These are phyloP conservation scores for Anas platyrhynchos DNA, from an alignment of 2,113 vertebrate species.

Conservation along the genomic window DNA sequence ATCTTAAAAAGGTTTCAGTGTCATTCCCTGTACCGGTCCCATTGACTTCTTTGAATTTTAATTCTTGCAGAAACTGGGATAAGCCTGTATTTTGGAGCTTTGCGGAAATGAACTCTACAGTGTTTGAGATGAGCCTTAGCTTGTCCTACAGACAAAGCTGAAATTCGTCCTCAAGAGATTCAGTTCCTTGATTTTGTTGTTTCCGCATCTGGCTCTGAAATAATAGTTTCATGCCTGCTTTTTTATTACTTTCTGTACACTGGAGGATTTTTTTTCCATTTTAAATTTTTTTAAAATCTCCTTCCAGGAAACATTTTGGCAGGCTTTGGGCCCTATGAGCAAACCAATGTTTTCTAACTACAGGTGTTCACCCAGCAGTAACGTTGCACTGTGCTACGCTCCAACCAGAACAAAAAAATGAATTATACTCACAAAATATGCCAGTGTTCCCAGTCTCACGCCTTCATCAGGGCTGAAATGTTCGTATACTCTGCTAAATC, in stretches of 20 bases:
- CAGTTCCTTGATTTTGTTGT: constrained; percentile 32
- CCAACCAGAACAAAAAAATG: constrained; percentile 53
- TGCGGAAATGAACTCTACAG: not conserved
- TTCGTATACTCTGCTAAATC: constrained; percentile 44
- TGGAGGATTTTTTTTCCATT: not conserved
- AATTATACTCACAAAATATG: constrained; percentile 58
- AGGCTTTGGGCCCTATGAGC: not conserved
- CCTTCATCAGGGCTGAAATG: constrained; percentile 43
- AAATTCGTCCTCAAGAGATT: constrained; percentile 25
- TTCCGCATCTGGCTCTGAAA: constrained; percentile 2
- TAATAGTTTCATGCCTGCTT: constrained; percentile 21
- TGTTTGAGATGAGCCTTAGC: constrained; percentile 5
- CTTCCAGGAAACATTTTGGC: constrained; percentile 24
- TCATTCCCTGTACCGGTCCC: not conserved
- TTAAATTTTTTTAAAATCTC: constrained; percentile 4
- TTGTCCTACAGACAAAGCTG: constrained; percentile 31
- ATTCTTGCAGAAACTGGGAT: not conserved
- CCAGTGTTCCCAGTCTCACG: not conserved
- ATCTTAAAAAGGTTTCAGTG: not conserved
- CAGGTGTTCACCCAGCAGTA: constrained; percentile 64
- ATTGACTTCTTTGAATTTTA: not conserved
- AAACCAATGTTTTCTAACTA: constrained; percentile 42
- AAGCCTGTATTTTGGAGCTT: not conserved
- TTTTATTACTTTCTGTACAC: not conserved
- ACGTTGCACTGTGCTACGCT: not conserved